Evolutionary conservation across 2,888 invertebrate genomes (phyloP), one percentile per base, ranked within the genome.

Genomic region (Cataglyphis altisquamis): DNA sequence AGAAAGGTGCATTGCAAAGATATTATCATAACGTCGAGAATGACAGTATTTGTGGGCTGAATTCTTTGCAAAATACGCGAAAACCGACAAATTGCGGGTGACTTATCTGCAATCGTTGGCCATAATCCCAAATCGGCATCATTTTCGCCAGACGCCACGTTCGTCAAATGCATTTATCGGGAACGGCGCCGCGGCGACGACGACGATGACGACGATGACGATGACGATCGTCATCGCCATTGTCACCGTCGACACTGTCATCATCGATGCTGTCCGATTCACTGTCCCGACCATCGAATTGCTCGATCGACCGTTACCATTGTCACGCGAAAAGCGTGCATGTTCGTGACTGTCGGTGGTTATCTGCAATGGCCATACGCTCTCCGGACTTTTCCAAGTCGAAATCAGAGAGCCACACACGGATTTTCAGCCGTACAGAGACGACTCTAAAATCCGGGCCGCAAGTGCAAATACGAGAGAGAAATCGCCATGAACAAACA

Each of bases 211-310:
- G 67, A 67, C 57, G 67, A 67, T 67, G 77, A 70, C 55, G 39
- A 73, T 29, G 62, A 63, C 32, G 88, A 82, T 73, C 87, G 87
- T 86, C 86, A 86, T 84, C 85, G 77, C 52, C 85, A 87, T 89
- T 86, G 85, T 86, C 88, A 68, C 72, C 70, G 70, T 80, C 84
- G 83, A 78, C 88, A 72, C 82, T 83, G 72, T 82, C 85, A 78
- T 83, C 86, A 75, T 84, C 66, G 83, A 67, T 81, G 82, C 63
- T 82, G 84, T 77, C 74, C 57, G 48, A 52, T 48, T 48, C 48
- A 48, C 48, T 48, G 48, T n/a, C 18, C n/a, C 12, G 41, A 41
- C 45, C 32, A 64, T 78, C 52, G 77, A 60, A 77, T 77, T 48
- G 77, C 41, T 57, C 74, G 83, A 82, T 83, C 75, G 75, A 78